Base-by-base conservation (phyloP, 2,888 invertebrate genomes). In the Ceramica pisi region DNA sequence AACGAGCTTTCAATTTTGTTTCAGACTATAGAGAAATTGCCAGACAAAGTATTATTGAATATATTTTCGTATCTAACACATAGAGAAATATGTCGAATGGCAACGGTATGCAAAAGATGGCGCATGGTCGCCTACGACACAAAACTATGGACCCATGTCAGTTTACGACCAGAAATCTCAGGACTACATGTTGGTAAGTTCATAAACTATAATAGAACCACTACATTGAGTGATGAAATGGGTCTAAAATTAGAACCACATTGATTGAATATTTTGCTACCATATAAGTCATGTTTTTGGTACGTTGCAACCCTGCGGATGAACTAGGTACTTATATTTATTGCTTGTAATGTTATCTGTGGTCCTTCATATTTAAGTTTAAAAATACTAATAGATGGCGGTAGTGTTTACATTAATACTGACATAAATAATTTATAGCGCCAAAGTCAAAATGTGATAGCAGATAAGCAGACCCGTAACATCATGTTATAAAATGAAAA, bases 71-170 rank as follows among this genome's bases (percentile, higher is more conserved):
- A 99, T 94, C 96, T 99, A 81, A 97, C 98, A 41, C 99, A 99
- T 91, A 97, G 98, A 73, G 99, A 99, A 96, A 98, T 99, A 92
- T 98, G 99, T 93, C 98, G 98, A 44, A 97, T 99, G 96, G 99
- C 99, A 0, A 97, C 98, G 79, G 98, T 99, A 4, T 99, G 99
- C 96, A 98, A 98, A 91, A 98, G 99, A 94, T 99, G 99, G 99
- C 97, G 99, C 16, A 97, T 98, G 92, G 97, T 99, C 21, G 99
- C 99, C 0, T 99, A 99, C 96, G 99, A 99, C 93, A 99, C 99
- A 12, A 97, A 97, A 35, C 96, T 99, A 1, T 99, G 99, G 99
- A 98, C 98, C 84, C 98, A 98, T 90, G 99, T 99, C 46, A 99
- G 99, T 3, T 96, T 99, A 57, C 97, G 99, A 50, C 99, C 99